Evolutionary conservation across 2,797 vertebrate species (phyloP).

Genomic region (Premnoplex brunnescens): DNA sequence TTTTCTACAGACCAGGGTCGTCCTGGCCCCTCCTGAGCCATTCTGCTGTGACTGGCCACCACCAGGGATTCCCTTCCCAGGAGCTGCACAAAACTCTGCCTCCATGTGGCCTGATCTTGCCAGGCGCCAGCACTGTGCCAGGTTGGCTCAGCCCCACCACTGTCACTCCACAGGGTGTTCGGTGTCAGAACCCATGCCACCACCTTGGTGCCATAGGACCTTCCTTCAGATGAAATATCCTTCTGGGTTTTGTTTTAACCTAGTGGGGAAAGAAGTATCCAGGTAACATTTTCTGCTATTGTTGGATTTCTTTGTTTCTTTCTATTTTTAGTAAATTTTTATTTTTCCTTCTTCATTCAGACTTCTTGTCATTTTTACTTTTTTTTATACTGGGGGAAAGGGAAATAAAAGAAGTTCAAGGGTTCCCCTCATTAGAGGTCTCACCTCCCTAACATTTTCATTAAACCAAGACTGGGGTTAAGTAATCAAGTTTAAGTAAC

Average conservation of each 20-base stretch:
- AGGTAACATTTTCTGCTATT: background rate
- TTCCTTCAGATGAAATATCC: background rate
- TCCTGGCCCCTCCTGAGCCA: no score
- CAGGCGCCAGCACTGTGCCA: background rate
- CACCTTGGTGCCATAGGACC: background rate
- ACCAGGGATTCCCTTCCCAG: no score
- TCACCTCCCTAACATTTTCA: background rate
- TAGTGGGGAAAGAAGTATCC: background rate
- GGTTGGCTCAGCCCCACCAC: background rate
- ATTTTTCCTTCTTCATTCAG: background rate
- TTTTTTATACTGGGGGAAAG: background rate
- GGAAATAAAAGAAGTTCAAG: background rate
- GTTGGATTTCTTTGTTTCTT: background rate
- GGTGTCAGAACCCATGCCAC: background rate
- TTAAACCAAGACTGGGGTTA: background rate
- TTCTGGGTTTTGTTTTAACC: background rate
- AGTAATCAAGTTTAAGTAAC: background rate
- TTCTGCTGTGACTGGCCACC: no score
- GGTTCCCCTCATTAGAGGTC: background rate
- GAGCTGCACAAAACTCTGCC: no score
- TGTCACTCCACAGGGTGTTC: background rate
- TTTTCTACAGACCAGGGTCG: no score
- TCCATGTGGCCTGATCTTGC: no score
- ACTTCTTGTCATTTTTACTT: background rate
- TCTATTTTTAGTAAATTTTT: background rate